A percentile compares a stretch with the other conserved stretches of the same genome.
These are phyloP conservation scores for Pygathrix nemaeus DNA, from an alignment of 2,113 vertebrate genomes.

Conservation along the genomic window DNA sequence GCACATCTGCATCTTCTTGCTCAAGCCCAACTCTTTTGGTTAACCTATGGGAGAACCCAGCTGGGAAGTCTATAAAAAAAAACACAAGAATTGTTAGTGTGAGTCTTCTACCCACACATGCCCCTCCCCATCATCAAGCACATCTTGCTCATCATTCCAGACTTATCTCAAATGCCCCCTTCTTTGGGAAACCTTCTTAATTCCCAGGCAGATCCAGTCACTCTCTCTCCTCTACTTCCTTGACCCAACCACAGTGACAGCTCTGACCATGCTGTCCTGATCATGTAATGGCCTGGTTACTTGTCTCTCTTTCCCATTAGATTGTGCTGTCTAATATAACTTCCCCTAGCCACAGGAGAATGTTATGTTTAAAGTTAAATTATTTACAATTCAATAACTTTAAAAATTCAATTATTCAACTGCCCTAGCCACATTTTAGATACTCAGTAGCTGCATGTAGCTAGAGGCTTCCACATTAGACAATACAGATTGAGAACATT, in stretches of 20 bases:
- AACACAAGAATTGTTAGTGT: constrained; percentile 11
- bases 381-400: neutral
- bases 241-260: neutral
- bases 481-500: neutral
- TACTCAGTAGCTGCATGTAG: neutral
- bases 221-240: neutral
- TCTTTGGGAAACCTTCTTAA: constrained; percentile 20
- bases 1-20: constrained; percentile 65
- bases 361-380: constrained; percentile 17
- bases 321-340: neutral
- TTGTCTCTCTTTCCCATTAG: neutral
- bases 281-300: neutral
- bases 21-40: constrained; percentile 54
- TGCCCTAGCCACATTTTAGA: neutral
- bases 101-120: neutral
- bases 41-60: constrained; percentile 53
- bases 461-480: neutral
- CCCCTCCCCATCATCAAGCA: neutral
- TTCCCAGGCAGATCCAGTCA: neutral
- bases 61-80: constrained; percentile 20
- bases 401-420: neutral
- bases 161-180: neutral
- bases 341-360: neutral
- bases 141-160: neutral
- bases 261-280: neutral